A percentile compares a stretch with the other conserved stretches of the same genome.
Conservation (phyloP, 2,113 vertebrate species). For the Bubo scandiacus region DNA sequence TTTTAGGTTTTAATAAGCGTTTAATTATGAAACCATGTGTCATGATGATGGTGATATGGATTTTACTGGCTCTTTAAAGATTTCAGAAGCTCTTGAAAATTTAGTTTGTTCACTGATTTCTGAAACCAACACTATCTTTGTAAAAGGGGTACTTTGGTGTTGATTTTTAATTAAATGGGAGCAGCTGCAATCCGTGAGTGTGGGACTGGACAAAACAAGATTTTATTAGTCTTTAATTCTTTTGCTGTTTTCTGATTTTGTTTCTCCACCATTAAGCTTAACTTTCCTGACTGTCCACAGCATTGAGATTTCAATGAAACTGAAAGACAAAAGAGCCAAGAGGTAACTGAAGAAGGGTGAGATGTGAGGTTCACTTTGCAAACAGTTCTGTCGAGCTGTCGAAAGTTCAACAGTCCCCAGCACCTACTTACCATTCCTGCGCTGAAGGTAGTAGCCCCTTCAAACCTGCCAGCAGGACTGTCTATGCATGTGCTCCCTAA, state of each 20-base stretch:
- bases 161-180: background rate
- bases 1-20: slow-evolving; percentile 6
- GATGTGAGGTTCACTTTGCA: background rate
- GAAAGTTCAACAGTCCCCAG: background rate
- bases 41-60: background rate
- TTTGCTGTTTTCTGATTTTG: background rate
- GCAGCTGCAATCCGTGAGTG: background rate
- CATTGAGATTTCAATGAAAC: background rate
- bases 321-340: background rate
- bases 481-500: background rate
- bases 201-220: background rate
- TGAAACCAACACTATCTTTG: background rate
- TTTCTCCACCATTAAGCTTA: background rate
- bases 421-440: background rate
- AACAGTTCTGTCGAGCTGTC: background rate
- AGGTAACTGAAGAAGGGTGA: background rate
- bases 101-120: background rate
- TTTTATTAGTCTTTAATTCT: background rate
- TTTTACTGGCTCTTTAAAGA: background rate
- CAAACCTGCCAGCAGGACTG: background rate
- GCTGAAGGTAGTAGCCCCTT: background rate
- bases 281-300: background rate
- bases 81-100: background rate
- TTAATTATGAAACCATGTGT: background rate
- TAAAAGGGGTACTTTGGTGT: background rate